A percentile compares a stretch with the other conserved stretches of the same genome.
These are phyloP conservation scores for Urocynchramus pylzowi DNA, from an alignment of 2,113 vertebrate genomes.

Conservation along the genomic window DNA sequence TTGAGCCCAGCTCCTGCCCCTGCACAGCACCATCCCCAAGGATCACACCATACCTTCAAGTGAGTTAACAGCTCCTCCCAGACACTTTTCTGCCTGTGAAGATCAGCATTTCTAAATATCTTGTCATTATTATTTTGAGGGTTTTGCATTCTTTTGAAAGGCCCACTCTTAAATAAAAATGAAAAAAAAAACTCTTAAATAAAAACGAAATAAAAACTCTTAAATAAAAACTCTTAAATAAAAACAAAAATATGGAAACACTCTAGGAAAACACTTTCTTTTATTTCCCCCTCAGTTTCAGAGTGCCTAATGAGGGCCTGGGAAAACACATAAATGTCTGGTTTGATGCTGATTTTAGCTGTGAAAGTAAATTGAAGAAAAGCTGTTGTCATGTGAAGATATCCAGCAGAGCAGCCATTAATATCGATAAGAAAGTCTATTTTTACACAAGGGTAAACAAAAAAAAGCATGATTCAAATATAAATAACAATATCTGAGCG, in stretches of 20 bases:
- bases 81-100: background rate
- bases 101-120: background rate
- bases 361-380: conserved; percentile 15
- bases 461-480: background rate
- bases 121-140: background rate
- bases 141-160: background rate
- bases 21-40: background rate
- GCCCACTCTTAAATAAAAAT: background rate
- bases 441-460: background rate
- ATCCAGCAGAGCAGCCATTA: background rate
- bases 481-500: background rate
- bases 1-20: background rate
- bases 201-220: background rate
- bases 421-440: background rate
- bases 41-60: background rate
- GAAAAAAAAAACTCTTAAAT: background rate
- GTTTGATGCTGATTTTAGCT: background rate
- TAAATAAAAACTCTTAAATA: background rate
- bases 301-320: background rate
- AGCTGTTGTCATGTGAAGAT: background rate
- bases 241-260: background rate
- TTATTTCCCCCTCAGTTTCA: background rate
- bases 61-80: background rate
- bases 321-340: background rate
- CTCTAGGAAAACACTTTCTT: background rate